phyloP scores from a whole-genome alignment of 2,797 vertebrate species.

The Mus minutoides region DNA sequence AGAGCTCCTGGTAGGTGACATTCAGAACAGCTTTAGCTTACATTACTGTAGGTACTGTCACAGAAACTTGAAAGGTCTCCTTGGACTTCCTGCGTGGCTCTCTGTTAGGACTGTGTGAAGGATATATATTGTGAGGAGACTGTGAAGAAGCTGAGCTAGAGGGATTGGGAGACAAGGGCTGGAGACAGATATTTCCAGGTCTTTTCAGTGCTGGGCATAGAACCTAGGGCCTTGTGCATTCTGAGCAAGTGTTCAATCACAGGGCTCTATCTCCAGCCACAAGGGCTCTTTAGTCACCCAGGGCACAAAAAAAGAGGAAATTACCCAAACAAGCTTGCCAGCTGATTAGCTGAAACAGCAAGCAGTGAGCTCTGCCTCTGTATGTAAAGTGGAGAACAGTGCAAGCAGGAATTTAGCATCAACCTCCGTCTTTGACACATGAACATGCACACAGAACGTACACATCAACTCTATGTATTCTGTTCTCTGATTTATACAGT shows the following conservation, averaged over 20 bases:
- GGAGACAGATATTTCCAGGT: not conserved
- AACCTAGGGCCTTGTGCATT: not conserved
- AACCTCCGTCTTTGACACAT: not conserved
- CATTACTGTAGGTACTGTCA: not conserved
- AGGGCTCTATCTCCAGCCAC: not conserved
- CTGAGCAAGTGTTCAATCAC: not conserved
- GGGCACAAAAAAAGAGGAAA: not conserved
- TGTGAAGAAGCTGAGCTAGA: not conserved
- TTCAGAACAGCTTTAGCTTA: not conserved
- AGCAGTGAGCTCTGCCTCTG: not conserved
- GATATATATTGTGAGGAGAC: not conserved
- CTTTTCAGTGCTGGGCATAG: not conserved
- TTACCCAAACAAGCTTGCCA: not conserved
- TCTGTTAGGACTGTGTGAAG: not conserved
- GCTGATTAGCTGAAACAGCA: not conserved
- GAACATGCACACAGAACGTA: not conserved
- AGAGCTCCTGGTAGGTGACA: not conserved
- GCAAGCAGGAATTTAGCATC: not conserved
- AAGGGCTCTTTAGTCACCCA: not conserved
- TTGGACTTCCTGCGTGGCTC: not conserved
- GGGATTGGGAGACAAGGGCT: not conserved
- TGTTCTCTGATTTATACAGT: not conserved
- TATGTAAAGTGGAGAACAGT: not conserved
- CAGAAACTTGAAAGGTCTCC: not conserved
- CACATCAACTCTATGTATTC: not conserved